These are phyloP conservation scores for Turritopsis dohrnii DNA, from an alignment of 30 jellyfish, hydroid and myxozoan genomes.

Conservation along the genomic window DNA sequence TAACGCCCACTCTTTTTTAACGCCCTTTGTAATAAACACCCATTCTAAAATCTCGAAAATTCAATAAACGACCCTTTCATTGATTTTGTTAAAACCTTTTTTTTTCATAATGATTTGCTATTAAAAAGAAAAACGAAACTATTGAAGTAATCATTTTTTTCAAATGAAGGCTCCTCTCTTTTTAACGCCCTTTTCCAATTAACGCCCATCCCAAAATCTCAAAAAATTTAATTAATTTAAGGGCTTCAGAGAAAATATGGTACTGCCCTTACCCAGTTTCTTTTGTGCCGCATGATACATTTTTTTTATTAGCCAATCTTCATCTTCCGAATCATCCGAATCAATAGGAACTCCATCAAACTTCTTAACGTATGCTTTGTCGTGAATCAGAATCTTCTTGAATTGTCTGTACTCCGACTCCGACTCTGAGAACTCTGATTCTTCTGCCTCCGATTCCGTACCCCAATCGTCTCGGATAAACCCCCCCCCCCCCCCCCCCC, in stretches of 20 bases:
- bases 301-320: slow-evolving; percentile 12
- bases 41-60: not conserved
- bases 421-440: slow-evolving; percentile 4
- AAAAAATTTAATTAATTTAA: too few species aligned
- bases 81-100: not conserved
- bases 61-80: not conserved
- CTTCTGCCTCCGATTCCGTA: not conserved
- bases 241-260: not conserved
- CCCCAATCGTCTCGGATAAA: not conserved
- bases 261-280: slow-evolving; percentile 1
- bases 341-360: slow-evolving; percentile 17
- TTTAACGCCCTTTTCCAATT: not conserved
- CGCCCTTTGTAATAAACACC: not conserved
- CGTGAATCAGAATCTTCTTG: not conserved
- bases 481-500: not conserved
- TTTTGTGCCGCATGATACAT: not conserved
- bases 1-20: not conserved
- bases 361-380: not conserved
- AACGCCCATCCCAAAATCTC: not conserved
- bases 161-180: not conserved
- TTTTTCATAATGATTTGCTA: not conserved
- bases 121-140: not conserved
- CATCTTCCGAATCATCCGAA: slow-evolving; percentile 20
- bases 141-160: not conserved
- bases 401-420: slow-evolving; percentile 11